phyloP scores from a whole-genome alignment of 2,797 vertebrate genomes.

The Otolemur crassicaudatus region DNA sequence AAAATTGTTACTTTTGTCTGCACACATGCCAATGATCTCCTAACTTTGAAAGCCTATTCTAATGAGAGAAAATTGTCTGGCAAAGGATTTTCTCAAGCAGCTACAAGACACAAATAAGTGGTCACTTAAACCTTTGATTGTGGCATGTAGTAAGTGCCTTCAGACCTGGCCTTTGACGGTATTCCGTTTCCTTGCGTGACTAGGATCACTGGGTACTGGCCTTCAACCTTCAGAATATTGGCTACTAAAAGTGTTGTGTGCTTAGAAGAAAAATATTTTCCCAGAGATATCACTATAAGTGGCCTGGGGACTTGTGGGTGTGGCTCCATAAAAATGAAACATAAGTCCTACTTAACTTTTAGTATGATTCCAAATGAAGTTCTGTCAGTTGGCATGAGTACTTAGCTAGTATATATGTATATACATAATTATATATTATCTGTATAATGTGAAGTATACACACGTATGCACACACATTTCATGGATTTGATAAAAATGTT shows the following conservation, averaged over 20 bases:
- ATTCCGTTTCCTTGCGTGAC: neutral
- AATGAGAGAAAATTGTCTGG: slow-evolving; percentile 46
- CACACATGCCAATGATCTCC: neutral
- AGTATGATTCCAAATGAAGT: slow-evolving; percentile 31
- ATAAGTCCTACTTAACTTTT: neutral
- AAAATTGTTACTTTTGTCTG: slow-evolving; percentile 60
- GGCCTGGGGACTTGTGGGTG: neutral
- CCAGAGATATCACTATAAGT: neutral
- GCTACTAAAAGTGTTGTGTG: neutral
- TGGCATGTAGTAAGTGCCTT: neutral
- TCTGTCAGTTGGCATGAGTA: neutral
- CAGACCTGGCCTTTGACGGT: neutral
- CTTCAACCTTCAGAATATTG: neutral
- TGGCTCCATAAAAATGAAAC: neutral
- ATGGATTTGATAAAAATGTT: neutral
- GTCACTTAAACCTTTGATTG: neutral
- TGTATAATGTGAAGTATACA: neutral
- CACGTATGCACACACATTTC: neutral
- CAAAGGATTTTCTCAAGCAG: neutral
- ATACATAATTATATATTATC: neutral
- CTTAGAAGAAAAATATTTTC: neutral
- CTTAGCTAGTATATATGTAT: neutral
- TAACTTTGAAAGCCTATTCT: slow-evolving; percentile 52
- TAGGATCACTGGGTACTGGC: rapidly evolving
- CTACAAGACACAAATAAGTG: slow-evolving; percentile 26